Evolutionary conservation across 35 echinoderm and acorn worm species (phyloP), one percentile per base, ranked within the genome.

Genomic region (Anneissia japonica): DNA sequence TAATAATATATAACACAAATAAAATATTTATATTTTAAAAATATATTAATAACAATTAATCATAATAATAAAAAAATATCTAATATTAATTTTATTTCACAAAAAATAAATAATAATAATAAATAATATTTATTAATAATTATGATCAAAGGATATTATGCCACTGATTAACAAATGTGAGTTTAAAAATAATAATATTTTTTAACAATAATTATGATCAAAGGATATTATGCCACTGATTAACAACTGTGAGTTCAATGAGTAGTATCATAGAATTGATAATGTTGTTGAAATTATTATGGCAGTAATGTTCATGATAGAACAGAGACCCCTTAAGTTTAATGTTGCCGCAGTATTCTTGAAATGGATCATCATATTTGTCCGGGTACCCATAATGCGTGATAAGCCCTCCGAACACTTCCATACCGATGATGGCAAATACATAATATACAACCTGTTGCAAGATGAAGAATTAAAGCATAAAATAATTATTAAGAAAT

Each of bases 151-250:
- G 96, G 96, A 99, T 99, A 99, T 99, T 84, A 92, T 99, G 96
- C 96, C 96, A 99, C 55, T 99, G 96, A 72, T 99, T 99, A 74
- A 99, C 96, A 30, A 99, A 74, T 35, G 87, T 99, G 30, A 99
- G 86, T 83, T 99, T 89, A 79, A 99, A n/a, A n/a, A n/a, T n/a
- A n/a, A n/a, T n/a, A n/a, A n/a, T n/a, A n/a, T n/a, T n/a, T n/a
- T n/a, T n/a, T n/a, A n/a, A n/a, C n/a, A n/a, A n/a, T n/a, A n/a
- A n/a, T n/a, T n/a, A n/a, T n/a, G n/a, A n/a, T n/a, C 19, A 91
- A 99, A 99, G 96, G 96, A 99, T 99, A 99, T 99, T 84, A 92
- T 99, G 96, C 96, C 96, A 99, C 55, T 99, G 96, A 72, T 99
- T 99, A 74, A 99, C 96, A 30, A 99, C 79, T 35, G 87, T 99